phyloP scores from a whole-genome alignment of 2,113 vertebrate species.

The Epinephelus cyanopodus region DNA sequence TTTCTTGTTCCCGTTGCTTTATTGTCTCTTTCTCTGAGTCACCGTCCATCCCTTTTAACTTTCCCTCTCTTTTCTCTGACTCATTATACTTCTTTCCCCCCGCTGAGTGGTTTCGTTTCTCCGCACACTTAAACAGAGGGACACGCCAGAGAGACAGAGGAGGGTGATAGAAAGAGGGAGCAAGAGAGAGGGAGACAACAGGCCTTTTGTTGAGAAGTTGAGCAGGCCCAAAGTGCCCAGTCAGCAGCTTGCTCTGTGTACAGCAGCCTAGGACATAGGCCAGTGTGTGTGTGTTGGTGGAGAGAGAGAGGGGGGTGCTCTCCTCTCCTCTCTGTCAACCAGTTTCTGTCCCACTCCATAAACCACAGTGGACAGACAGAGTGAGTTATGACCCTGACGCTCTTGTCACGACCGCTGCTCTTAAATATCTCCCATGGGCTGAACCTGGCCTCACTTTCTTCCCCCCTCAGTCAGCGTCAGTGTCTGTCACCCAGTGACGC shows the following conservation, averaged over 20 bases:
- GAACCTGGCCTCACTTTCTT: slow-evolving; percentile 42
- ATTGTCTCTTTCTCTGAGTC: slow-evolving; percentile 5
- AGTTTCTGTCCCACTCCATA: slow-evolving; percentile 73
- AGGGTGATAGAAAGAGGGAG: slow-evolving; percentile 72
- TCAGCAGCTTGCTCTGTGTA: slow-evolving; percentile 83
- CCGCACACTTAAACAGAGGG: slow-evolving; percentile 58
- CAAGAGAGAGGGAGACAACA: slow-evolving; percentile 84
- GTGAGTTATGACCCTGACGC: slow-evolving; percentile 68
- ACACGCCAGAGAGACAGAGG: slow-evolving; percentile 52
- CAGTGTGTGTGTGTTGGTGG: slow-evolving; percentile 44
- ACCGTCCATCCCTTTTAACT: background rate
- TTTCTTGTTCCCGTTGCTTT: slow-evolving; percentile 8
- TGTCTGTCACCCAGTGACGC: slow-evolving; percentile 45
- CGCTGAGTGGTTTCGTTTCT: slow-evolving; percentile 49
- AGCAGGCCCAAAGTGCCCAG: slow-evolving; percentile 78
- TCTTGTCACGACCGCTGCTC: slow-evolving; percentile 61
- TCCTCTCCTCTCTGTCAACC: slow-evolving; percentile 64
- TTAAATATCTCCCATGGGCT: slow-evolving; percentile 64
- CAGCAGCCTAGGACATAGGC: slow-evolving; percentile 68
- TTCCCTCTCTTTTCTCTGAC: slow-evolving; percentile 23
- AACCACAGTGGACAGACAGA: slow-evolving; percentile 62
- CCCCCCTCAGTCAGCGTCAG: background rate
- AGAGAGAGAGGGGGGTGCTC: slow-evolving; percentile 9
- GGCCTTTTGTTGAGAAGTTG: slow-evolving; percentile 87
- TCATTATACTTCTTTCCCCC: slow-evolving; percentile 26